phyloP scores from a whole-genome alignment of 2,113 vertebrate species.

The Indicator maculatus region DNA sequence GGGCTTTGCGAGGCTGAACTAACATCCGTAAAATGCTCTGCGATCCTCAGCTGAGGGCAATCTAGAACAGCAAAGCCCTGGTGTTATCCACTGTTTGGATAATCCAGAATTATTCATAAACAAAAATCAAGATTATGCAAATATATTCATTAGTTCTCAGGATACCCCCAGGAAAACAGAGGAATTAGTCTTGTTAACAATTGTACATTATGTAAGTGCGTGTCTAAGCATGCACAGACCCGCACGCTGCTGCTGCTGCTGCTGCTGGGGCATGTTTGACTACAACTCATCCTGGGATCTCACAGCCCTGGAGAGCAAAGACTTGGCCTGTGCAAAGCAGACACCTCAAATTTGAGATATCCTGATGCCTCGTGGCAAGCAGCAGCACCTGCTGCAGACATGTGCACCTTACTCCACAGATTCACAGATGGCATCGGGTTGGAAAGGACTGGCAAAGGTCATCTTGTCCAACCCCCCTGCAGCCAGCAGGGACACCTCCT shows the following conservation, averaged over 20 bases:
- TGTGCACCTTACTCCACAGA: neutral
- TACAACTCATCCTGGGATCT: neutral
- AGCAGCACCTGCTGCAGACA: neutral
- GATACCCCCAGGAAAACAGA: constrained; percentile 52
- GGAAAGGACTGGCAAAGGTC: too few relatives aligned
- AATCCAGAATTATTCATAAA: constrained; percentile 66
- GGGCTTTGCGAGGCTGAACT: constrained; percentile 56
- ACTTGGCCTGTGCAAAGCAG: neutral
- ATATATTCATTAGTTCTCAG: constrained; percentile 56
- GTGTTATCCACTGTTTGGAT: constrained; percentile 10
- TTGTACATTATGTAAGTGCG: neutral
- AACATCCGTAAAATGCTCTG: constrained; percentile 44
- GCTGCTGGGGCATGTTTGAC: rapidly evolving
- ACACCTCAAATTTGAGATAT: neutral
- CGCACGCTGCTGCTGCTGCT: rapidly evolving
- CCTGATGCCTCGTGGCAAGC: neutral
- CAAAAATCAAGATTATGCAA: constrained; percentile 65
- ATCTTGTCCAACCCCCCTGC: too few relatives aligned
- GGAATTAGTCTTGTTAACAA: constrained; percentile 64
- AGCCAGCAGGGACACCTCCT: too few relatives aligned
- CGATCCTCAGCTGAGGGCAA: constrained; percentile 32
- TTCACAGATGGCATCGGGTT: too few relatives aligned
- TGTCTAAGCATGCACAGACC: neutral
- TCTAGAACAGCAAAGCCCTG: neutral
- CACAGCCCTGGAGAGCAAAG: neutral